Conservation (phyloP, 2,113 vertebrate species). For the Gyps fulvus region DNA sequence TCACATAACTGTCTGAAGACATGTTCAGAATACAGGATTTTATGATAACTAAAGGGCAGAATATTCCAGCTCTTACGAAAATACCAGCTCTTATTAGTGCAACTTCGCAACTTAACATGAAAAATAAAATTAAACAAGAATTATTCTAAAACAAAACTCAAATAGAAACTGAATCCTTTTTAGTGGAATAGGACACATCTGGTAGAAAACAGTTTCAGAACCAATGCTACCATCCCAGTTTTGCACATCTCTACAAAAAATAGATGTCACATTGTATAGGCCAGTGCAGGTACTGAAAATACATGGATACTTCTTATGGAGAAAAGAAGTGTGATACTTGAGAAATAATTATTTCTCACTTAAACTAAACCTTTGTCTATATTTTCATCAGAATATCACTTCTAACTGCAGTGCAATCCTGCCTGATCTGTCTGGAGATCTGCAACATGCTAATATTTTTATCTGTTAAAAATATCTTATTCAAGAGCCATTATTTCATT, state of each 20-base stretch:
- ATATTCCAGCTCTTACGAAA: not conserved
- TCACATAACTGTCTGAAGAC: not conserved
- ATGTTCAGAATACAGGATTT: conserved; percentile 19
- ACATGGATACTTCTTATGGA: not conserved
- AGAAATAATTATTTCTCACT: not conserved
- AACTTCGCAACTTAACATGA: not conserved
- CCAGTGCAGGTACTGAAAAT: not conserved
- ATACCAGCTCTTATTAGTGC: not conserved
- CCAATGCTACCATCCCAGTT: not conserved
- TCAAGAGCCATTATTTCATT: not conserved
- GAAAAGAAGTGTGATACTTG: not conserved
- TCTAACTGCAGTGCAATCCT: not conserved
- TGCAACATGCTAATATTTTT: not conserved
- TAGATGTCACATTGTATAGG: not conserved
- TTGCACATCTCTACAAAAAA: not conserved
- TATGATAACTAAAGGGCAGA: not conserved
- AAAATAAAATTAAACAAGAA: not conserved
- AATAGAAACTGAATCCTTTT: not conserved
- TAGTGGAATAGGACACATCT: not conserved
- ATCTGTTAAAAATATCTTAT: not conserved
- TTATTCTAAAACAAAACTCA: not conserved
- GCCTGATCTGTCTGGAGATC: not conserved
- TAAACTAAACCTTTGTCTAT: not conserved
- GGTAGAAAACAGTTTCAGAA: not conserved
- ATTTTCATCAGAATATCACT: not conserved